Base-by-base conservation (phyloP, 2,797 vertebrate genomes). In the Loris lydekkerianus region DNA sequence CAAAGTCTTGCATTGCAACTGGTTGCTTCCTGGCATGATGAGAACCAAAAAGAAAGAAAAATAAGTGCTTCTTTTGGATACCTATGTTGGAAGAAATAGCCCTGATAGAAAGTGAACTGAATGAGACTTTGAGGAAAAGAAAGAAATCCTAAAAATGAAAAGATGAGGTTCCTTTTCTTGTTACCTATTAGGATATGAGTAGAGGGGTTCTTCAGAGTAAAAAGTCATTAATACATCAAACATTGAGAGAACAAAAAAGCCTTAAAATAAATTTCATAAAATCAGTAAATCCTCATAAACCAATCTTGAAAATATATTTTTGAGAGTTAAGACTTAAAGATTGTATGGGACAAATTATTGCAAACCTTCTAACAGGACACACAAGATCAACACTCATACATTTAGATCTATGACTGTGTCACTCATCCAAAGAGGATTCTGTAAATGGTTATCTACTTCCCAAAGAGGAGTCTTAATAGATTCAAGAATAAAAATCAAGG, bases 401-500 rank as follows among this genome's bases (percentile, higher is more conserved):
- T 0, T 67, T 67, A 82, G 75, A 27, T 56, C n/a, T 17, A 1
- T 7, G 69, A 61, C 25, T 43, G 56, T 27, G n/a, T n/a, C 31
- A 76, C 63, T 85, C 75, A 49, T 0, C 49, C 0, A 11, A 43
- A 90, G 78, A 92, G 34, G 18, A 31, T 97, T 88, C 43, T 82
- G 10, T 34, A 69, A 76, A 91, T 34, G 80, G 61, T 82, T 75
- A 72, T 89, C 40, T 23, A 37, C 69, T 91, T 89, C n/a, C 46
- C 40, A 89, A 20, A 37, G 49, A 96, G 75, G 5, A 75, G 2
- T 72, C 91, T 90, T 90, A 65, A 96, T 56, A 31, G 61, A 85
- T n/a, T 56, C 9, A 60, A 65, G 75, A 87, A 85, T 72, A 43
- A 76, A 92, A 83, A 89, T 73, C 61, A 93, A 80, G 27, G 6